Conservation (phyloP, 2,113 vertebrate species). For the Martes martes region DNA sequence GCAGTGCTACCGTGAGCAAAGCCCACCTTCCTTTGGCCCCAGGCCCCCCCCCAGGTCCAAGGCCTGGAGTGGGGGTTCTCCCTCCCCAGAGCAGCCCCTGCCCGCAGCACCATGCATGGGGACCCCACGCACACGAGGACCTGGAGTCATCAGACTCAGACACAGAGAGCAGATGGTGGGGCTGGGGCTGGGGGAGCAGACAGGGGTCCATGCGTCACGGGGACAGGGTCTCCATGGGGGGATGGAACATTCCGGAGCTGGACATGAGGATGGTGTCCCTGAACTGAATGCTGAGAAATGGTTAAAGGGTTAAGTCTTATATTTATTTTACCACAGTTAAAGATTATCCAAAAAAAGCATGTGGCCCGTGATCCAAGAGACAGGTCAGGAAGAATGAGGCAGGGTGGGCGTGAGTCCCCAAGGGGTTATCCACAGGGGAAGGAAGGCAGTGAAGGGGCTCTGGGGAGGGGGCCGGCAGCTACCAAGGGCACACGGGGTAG, state of each 20-base stretch:
- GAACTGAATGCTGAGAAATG: not conserved
- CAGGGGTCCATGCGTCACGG: not conserved
- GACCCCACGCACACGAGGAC: not conserved
- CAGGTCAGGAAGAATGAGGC: not conserved
- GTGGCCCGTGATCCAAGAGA: not conserved
- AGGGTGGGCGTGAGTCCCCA: fast-evolving
- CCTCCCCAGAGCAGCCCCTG: not conserved
- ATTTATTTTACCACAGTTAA: not conserved
- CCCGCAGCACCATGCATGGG: not conserved
- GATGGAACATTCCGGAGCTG: not conserved
- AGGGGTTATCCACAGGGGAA: not conserved
- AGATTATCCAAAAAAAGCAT: not conserved
- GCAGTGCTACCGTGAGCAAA: not conserved
- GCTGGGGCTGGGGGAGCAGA: fast-evolving
- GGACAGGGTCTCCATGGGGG: not conserved
- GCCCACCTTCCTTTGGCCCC: not conserved
- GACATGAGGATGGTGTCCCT: not conserved
- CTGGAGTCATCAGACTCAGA: not conserved
- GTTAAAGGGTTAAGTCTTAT: not conserved
- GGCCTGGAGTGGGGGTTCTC: not conserved
- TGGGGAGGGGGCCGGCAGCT: not conserved
- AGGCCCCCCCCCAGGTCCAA: not conserved
- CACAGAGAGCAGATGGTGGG: not conserved
- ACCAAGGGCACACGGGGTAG: not conserved
- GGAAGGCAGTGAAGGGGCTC: not conserved